These are phyloP conservation scores for Scleropages formosus DNA, from an alignment of 2,797 vertebrate species.

Conservation along the genomic window DNA sequence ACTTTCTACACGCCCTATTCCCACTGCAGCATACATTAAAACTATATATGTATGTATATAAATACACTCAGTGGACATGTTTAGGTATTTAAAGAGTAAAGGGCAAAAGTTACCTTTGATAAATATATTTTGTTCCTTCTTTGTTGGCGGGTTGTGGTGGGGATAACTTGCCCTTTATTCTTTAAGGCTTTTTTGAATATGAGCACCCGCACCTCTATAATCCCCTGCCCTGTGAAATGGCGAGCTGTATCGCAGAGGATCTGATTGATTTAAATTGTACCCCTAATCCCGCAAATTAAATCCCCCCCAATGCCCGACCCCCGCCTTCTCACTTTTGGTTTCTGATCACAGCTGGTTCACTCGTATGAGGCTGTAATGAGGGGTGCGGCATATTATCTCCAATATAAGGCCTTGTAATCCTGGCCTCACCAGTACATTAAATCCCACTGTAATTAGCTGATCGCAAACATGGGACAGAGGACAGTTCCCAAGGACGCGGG, in stretches of 20 bases:
- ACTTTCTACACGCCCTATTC: background rate
- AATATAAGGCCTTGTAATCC: constrained; percentile 66
- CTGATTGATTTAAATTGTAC: constrained; percentile 57
- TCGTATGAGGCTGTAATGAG: constrained; percentile 54
- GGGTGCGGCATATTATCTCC: constrained; percentile 52
- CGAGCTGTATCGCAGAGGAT: constrained; percentile 49
- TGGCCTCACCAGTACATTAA: constrained; percentile 60
- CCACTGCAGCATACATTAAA: background rate
- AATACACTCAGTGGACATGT: background rate
- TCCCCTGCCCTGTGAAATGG: constrained; percentile 48
- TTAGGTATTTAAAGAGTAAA: background rate
- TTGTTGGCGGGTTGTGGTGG: constrained; percentile 15
- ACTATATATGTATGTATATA: background rate
- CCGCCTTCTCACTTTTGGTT: constrained; percentile 45
- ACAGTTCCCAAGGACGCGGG: constrained; percentile 58
- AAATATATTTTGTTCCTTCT: background rate
- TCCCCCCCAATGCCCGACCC: constrained; percentile 45
- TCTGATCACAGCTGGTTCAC: constrained; percentile 55
- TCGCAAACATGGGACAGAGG: constrained; percentile 57
- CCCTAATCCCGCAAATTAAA: constrained; percentile 67
- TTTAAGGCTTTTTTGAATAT: constrained; percentile 44
- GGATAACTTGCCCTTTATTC: constrained; percentile 40
- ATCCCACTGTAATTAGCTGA: constrained; percentile 69
- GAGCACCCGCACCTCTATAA: constrained; percentile 55
- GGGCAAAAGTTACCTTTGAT: background rate